phyloP scores from a whole-genome alignment of 2,797 vertebrate genomes.

The Sparidentex hasta region DNA sequence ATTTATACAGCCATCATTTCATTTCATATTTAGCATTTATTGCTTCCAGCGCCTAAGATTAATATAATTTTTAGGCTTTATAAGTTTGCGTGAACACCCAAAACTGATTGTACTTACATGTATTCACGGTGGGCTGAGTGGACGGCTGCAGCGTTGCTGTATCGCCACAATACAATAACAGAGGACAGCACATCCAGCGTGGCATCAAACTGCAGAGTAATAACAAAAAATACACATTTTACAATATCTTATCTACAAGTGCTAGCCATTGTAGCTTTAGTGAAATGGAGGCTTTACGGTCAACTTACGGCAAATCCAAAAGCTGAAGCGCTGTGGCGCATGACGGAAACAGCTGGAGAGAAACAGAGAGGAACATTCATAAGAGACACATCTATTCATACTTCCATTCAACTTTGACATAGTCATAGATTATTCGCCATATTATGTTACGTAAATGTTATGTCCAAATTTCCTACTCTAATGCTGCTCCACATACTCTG shows the following conservation, averaged over 20 bases:
- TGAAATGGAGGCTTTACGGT: neutral
- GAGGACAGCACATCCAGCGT: conserved; percentile 95
- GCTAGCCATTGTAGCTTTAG: no score
- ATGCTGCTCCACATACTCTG: neutral
- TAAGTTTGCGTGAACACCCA: neutral
- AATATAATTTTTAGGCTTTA: neutral
- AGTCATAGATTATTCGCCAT: neutral
- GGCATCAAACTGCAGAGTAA: conserved; percentile 92
- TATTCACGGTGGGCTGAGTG: conserved; percentile 97
- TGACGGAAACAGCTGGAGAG: conserved; percentile 93
- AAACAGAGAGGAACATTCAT: conserved; percentile 12
- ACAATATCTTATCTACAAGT: neutral
- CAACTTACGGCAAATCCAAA: conserved; percentile 99
- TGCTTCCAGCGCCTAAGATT: neutral
- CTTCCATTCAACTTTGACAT: neutral
- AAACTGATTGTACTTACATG: conserved; percentile 89
- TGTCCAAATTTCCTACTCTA: neutral
- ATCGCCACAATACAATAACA: conserved; percentile 98
- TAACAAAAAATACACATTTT: conserved; percentile 1
- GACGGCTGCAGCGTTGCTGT: conserved; percentile 96
- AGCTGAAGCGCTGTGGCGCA: conserved; percentile 97
- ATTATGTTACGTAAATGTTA: neutral
- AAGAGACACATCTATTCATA: neutral
- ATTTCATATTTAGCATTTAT: neutral
- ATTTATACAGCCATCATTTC: no score